A percentile compares a stretch with the other conserved stretches of the same genome.
Conservation (phyloP, 2,888 invertebrate species). For the Smittia sp. region DNA sequence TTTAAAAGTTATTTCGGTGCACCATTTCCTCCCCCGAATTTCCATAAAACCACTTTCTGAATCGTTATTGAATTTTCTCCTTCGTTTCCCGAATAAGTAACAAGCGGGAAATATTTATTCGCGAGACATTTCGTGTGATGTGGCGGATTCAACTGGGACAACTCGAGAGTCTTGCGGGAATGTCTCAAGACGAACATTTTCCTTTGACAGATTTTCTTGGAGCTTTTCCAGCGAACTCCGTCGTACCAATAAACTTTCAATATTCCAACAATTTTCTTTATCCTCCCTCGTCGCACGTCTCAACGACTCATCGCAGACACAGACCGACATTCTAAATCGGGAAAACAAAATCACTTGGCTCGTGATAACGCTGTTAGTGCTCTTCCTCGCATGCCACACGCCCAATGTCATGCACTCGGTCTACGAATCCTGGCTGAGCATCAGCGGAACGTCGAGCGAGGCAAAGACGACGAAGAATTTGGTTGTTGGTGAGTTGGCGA, state of each 20-base stretch:
- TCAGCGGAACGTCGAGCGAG: slow-evolving; percentile 42
- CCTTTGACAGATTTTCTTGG: too few species aligned
- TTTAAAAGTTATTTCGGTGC: too few species aligned
- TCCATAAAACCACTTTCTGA: neutral
- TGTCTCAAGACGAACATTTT: too few species aligned
- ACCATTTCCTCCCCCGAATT: neutral
- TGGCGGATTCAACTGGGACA: too few species aligned
- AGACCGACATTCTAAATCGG: slow-evolving; percentile 48
- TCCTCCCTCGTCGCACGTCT: too few species aligned
- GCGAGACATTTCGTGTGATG: too few species aligned
- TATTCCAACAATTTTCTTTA: too few species aligned
- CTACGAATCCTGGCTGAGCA: slow-evolving; percentile 48
- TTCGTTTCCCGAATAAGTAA: too few species aligned
- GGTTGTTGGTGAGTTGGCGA: slow-evolving; percentile 42
- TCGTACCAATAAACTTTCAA: too few species aligned
- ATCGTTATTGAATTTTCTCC: neutral
- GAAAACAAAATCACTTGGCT: slow-evolving; percentile 74
- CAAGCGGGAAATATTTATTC: too few species aligned
- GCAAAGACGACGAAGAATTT: slow-evolving; percentile 43
- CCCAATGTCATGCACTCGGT: slow-evolving; percentile 64
- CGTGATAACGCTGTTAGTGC: slow-evolving; percentile 70
- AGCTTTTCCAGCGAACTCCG: too few species aligned
- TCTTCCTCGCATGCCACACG: slow-evolving; percentile 71
- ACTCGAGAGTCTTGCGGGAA: too few species aligned
- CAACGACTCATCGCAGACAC: neutral